Conservation (phyloP, 2,113 vertebrate genomes). For the Lophotis ruficrista region DNA sequence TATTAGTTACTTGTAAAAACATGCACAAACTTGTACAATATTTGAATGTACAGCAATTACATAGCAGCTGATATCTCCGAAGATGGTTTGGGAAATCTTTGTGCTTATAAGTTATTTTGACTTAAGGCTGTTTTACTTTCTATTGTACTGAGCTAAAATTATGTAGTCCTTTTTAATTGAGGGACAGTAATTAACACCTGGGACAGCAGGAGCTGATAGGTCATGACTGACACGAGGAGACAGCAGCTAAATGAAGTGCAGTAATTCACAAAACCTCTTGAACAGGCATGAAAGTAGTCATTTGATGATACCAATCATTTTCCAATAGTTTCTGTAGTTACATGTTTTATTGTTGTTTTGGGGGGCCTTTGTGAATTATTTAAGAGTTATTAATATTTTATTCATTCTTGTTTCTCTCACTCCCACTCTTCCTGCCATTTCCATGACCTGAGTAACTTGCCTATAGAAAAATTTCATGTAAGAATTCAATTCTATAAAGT, state of each 20-base stretch:
- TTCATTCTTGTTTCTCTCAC: neutral
- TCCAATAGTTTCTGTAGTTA: neutral
- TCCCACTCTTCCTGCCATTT: neutral
- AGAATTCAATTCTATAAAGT: neutral
- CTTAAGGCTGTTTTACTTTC: neutral
- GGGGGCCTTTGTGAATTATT: neutral
- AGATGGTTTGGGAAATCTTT: neutral
- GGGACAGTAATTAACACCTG: neutral
- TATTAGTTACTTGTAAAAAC: neutral
- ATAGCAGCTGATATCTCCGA: neutral
- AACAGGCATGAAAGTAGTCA: neutral
- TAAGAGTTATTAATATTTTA: slow-evolving; percentile 19
- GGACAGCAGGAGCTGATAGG: neutral
- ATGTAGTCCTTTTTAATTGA: neutral
- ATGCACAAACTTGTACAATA: neutral
- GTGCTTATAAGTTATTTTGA: neutral
- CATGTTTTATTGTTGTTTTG: neutral
- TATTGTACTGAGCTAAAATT: neutral
- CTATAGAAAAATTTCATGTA: neutral
- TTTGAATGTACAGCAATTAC: neutral
- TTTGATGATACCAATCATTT: neutral
- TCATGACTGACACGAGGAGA: neutral
- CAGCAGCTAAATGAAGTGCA: neutral
- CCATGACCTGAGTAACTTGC: neutral
- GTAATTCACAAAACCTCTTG: neutral